Evolutionary conservation across 92 coral and sea anemone genomes (phyloP).

Genomic region (Nematostella vectensis): DNA sequence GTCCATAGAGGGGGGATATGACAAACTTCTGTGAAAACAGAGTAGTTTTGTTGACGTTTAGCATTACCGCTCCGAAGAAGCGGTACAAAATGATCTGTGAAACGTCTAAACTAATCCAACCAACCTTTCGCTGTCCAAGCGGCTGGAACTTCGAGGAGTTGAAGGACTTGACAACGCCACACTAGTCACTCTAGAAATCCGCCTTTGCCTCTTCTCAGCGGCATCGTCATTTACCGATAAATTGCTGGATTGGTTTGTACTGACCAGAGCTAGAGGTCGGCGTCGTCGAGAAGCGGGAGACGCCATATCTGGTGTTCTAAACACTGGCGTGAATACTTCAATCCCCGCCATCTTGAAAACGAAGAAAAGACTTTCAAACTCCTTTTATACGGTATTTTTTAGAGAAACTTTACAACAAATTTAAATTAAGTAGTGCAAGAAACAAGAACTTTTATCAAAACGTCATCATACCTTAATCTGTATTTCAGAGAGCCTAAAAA

Average conservation of each 20-base stretch:
- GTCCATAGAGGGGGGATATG: too few relatives aligned
- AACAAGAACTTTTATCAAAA: too few relatives aligned
- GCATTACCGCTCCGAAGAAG: too few relatives aligned
- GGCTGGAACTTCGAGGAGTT: constrained; percentile 80
- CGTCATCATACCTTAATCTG: too few relatives aligned
- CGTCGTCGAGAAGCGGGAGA: constrained; percentile 76
- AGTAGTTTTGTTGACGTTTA: too few relatives aligned
- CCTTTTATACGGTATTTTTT: too few relatives aligned
- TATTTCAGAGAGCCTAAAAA: too few relatives aligned
- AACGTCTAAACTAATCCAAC: constrained; percentile 6
- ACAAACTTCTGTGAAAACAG: too few relatives aligned
- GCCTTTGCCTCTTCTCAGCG: constrained; percentile 76
- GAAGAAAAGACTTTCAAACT: not conserved
- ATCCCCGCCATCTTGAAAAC: constrained; percentile 62
- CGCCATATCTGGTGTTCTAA: constrained; percentile 52
- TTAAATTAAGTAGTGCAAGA: too few relatives aligned
- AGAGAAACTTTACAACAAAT: too few relatives aligned
- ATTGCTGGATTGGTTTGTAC: constrained; percentile 44
- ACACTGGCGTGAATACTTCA: constrained; percentile 31
- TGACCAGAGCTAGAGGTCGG: constrained; percentile 39
- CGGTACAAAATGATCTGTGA: too few relatives aligned
- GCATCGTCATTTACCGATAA: constrained; percentile 84
- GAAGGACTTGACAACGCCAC: constrained; percentile 83
- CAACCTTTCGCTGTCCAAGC: constrained; percentile 59
- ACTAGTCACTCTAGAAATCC: constrained; percentile 62